Percentiles rank a stretch among this genome's conserved stretches.
phyloP scores from a whole-genome alignment of 2,797 vertebrate species.

The Phalloptychus januarius region DNA sequence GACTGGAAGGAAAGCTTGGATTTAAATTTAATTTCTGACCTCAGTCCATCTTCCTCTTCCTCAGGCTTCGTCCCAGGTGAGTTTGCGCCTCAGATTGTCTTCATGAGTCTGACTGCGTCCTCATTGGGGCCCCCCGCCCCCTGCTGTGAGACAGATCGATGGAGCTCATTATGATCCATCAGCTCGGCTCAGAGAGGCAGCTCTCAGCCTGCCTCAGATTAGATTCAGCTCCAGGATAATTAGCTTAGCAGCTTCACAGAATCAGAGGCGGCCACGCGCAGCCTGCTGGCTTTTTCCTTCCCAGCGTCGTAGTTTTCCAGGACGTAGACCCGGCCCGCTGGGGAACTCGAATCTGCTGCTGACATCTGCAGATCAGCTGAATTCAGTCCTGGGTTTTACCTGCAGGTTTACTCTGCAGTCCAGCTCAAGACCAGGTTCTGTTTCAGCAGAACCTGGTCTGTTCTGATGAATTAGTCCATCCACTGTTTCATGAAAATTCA shows the following conservation, averaged over 20 bases:
- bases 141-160: slow-evolving; percentile 62
- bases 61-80: neutral
- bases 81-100: neutral
- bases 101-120: slow-evolving; percentile 15
- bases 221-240: slow-evolving; percentile 74
- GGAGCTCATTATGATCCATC: slow-evolving; percentile 77
- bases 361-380: neutral
- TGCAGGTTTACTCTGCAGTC: neutral
- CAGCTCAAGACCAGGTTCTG: neutral
- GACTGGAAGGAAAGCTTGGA: too few relatives aligned
- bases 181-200: slow-evolving; percentile 58
- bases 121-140: slow-evolving; percentile 16
- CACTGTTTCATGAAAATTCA: too few relatives aligned
- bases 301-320: slow-evolving; percentile 16
- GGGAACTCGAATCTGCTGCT: neutral
- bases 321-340: neutral
- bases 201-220: slow-evolving; percentile 67
- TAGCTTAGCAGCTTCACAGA: slow-evolving; percentile 67
- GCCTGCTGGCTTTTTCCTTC: slow-evolving; percentile 44
- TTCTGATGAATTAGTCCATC: neutral
- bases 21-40: neutral
- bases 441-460: too few relatives aligned
- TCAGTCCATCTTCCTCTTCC: neutral
- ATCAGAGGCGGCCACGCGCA: slow-evolving; percentile 49
- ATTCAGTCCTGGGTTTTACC: neutral